Evolutionary conservation across 1,140 invertebrate genomes (phyloP), one percentile per base, ranked within the genome.

Genomic region (Muscidifurax raptorellus): DNA sequence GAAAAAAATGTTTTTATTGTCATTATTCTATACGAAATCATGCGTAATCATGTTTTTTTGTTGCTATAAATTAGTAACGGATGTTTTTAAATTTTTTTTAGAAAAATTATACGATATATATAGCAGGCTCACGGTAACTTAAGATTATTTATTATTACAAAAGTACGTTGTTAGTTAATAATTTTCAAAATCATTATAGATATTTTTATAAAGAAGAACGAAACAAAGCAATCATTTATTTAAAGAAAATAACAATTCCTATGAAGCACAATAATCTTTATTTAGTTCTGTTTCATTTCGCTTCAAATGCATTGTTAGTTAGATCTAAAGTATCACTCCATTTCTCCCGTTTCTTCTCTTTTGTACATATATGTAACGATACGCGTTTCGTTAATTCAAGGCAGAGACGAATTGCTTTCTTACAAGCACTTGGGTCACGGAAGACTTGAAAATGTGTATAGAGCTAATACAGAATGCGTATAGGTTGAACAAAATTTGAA

Each of bases 321-420:
- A 69, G 25, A 28, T 69, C 25, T 30, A 69, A 69, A 69, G 15
- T 44, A 66, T 80, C 52, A 28, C 64, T 84, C 83, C 83, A 40
- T 84, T 79, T 84, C 76, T 80, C 15, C 18, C 32, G 28, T 80
- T 80, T 80, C 40, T 74, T 80, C 25, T 79, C 32, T 32, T 79
- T 15, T 80, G 82, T 79, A 79, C 7, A 80, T 84, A 71, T 78
- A 40, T 27, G 36, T 69, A 52, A 67, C 25, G 27, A 74, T 76
- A 2, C 18, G 59, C 30, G 72, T 77, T 78, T 77, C 25, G 32
- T 5, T 52, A 64, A n/a, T 83, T 83, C n/a, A 13, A 52, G 72
- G 30, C n/a, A 76, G 40, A 52, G 71, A 74, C n/a, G 44, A 83
- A 72, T 64, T 47, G n/a, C 30, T 84, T 69, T 59, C 64, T 18